A percentile compares a stretch with the other conserved stretches of the same genome.
phyloP scores from a whole-genome alignment of 2,113 vertebrate species.

The Nothocercus nigrocapillus region DNA sequence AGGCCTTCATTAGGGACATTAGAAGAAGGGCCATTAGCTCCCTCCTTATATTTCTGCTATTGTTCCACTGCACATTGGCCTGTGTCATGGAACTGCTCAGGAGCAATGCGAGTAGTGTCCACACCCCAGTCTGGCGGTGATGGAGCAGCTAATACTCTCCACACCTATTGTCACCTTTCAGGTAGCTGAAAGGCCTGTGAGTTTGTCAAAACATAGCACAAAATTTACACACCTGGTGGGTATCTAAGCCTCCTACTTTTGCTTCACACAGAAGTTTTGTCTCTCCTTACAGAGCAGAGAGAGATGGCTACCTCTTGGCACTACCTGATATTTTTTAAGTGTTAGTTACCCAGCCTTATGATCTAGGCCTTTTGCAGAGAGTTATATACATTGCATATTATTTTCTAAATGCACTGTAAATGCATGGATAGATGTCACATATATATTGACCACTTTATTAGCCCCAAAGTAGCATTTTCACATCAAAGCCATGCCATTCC shows the following conservation, averaged over 20 bases:
- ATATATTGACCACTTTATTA: neutral
- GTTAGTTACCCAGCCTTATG: neutral
- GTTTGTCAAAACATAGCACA: neutral
- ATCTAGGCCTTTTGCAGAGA: neutral
- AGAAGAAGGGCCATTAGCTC: neutral
- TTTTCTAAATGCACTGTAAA: neutral
- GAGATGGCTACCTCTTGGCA: neutral
- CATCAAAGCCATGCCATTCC: neutral
- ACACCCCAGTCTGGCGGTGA: neutral
- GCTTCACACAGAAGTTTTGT: rapidly evolving
- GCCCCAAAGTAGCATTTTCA: neutral
- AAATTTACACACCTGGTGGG: neutral
- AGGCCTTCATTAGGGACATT: too few relatives aligned
- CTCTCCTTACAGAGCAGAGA: neutral
- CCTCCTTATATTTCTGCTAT: neutral
- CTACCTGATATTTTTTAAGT: neutral
- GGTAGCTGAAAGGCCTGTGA: neutral
- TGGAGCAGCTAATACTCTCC: neutral
- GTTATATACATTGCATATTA: neutral
- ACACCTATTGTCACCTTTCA: too few relatives aligned
- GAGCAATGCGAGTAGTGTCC: neutral
- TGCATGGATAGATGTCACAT: too few relatives aligned
- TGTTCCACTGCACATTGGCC: rapidly evolving
- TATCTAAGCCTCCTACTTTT: neutral
- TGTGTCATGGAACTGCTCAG: neutral